A percentile compares a stretch with the other conserved stretches of the same genome.
phyloP scores from a whole-genome alignment of 2,797 vertebrate species.

The Pteronotus mesoamericanus region DNA sequence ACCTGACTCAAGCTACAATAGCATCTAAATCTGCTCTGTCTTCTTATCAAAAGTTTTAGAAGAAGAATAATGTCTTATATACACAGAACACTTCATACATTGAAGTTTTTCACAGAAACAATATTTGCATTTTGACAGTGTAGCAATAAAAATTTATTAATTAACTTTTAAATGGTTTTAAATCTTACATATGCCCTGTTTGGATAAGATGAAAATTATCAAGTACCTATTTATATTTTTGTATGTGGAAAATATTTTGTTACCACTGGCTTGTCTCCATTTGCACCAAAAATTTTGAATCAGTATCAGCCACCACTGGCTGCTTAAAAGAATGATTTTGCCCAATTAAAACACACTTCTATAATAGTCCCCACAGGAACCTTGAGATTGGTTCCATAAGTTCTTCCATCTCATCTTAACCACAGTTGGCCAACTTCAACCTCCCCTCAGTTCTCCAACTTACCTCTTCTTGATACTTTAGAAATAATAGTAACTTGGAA shows the following conservation, averaged over 20 bases:
- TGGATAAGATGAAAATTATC: neutral
- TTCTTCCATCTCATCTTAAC: neutral
- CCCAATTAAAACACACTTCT: neutral
- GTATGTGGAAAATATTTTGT: neutral
- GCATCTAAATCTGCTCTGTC: neutral
- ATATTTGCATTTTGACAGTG: neutral
- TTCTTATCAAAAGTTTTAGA: neutral
- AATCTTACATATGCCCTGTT: neutral
- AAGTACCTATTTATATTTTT: neutral
- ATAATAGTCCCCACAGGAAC: neutral
- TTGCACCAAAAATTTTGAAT: neutral
- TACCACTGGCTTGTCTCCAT: neutral
- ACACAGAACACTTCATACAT: neutral
- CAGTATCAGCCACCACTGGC: neutral
- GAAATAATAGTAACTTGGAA: neutral
- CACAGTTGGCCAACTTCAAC: neutral
- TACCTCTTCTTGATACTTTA: neutral
- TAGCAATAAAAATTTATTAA: neutral
- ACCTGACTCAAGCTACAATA: neutral
- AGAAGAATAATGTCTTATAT: neutral
- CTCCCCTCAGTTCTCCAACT: neutral
- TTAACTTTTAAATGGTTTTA: neutral
- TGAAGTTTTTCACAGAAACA: neutral
- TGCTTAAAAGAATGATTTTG: neutral
- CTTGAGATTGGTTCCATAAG: neutral